Conservation (phyloP, 2,113 vertebrate species). For the Lampris incognitus region DNA sequence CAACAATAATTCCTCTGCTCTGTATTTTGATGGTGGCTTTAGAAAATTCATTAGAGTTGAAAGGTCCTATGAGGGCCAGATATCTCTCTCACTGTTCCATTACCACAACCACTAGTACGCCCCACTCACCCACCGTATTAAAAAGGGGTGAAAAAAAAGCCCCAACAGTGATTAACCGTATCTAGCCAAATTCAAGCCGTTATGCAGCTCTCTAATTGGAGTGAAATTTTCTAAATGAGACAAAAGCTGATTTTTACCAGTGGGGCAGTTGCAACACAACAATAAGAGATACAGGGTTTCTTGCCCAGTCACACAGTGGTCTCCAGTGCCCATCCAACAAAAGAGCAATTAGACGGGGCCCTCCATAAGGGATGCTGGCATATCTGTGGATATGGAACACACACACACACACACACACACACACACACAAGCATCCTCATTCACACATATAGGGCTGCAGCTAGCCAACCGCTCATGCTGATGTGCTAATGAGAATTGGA, state of each 20-base stretch:
- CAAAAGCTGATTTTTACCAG: conserved; percentile 56
- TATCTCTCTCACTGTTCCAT: conserved; percentile 53
- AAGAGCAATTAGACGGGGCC: conserved; percentile 66
- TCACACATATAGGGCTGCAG: conserved; percentile 33
- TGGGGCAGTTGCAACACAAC: conserved; percentile 47
- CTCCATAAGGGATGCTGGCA: conserved; percentile 34
- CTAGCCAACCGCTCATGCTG: conserved; percentile 46
- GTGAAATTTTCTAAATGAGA: conserved; percentile 50
- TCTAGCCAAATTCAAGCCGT: conserved; percentile 58
- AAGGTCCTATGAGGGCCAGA: conserved; percentile 56
- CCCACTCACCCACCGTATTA: conserved; percentile 59
- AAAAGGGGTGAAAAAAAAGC: conserved; percentile 32
- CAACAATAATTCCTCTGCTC: conserved; percentile 47
- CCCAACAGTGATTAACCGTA: conserved; percentile 51
- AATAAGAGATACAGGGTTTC: conserved; percentile 59
- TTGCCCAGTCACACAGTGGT: conserved; percentile 48
- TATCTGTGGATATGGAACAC: conserved; percentile 25
- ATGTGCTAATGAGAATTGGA: conserved; percentile 66
- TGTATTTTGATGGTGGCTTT: conserved; percentile 60
- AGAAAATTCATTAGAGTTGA: conserved; percentile 63
- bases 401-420: background rate
- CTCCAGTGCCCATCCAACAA: conserved; percentile 52
- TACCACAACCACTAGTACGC: conserved; percentile 36
- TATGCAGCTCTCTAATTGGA: conserved; percentile 59
- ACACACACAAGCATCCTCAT: background rate